Evolutionary conservation across 2,113 vertebrate genomes (phyloP).

Genomic region (Egretta garzetta): DNA sequence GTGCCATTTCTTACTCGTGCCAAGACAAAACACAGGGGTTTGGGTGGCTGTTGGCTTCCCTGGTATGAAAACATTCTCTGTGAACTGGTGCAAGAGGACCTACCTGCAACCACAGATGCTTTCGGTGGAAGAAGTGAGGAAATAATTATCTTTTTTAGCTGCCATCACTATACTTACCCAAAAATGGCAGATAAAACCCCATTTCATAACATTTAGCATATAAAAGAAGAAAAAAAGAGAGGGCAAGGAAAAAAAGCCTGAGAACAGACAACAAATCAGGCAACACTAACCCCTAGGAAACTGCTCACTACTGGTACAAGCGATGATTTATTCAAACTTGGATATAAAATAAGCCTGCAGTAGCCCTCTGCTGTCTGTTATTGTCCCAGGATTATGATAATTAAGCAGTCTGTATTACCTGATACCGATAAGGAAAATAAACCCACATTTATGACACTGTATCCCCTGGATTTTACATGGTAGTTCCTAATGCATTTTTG

Average conservation of each 20-base stretch:
- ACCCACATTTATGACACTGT: neutral
- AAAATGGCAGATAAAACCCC: neutral
- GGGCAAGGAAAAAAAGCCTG: neutral
- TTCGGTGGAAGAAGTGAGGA: neutral
- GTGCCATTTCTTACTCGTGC: neutral
- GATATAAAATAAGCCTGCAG: conserved; percentile 17
- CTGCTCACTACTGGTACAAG: neutral
- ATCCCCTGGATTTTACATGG: conserved; percentile 2
- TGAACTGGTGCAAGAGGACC: neutral
- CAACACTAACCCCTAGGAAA: neutral
- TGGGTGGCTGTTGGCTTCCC: neutral
- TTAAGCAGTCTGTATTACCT: conserved; percentile 60
- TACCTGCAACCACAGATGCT: neutral
- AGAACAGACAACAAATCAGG: neutral
- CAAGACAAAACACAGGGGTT: neutral
- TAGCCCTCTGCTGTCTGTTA: conserved; percentile 33
- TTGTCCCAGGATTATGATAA: conserved; percentile 60
- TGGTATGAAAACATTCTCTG: neutral
- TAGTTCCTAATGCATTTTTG: neutral
- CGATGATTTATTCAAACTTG: neutral
- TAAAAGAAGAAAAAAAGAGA: neutral
- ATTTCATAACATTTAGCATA: too few species aligned
- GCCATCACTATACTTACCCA: neutral
- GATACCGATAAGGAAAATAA: conserved; percentile 50
- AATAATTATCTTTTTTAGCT: neutral